Evolutionary conservation across 2,113 vertebrate species (phyloP), one percentile per base, ranked within the genome.

Genomic region (Vulpes lagopus): DNA sequence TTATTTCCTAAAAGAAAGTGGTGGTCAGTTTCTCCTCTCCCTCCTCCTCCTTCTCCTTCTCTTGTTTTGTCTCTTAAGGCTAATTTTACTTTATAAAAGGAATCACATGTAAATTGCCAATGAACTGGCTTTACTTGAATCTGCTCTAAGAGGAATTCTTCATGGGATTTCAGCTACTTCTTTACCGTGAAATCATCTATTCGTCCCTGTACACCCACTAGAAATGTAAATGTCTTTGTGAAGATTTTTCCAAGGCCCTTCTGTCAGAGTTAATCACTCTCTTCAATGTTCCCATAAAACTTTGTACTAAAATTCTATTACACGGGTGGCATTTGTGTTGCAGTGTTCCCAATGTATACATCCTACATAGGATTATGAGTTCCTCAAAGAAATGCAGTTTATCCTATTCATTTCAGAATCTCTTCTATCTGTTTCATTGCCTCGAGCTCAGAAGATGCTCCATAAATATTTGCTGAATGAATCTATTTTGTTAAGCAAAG

Each of bases 381-480:
- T 91, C 5, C 27, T 97, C 23, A 82, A 67, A 93, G 20, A 83
- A 79, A 83, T 12, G 20, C 32, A 79, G 7, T 60, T 88, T 94
- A 43, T 96, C 19, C 57, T 79, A 90, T 49, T 60, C 35, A 81
- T 92, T 87, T 79, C 38, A 55, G 65, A 65, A 57, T 80, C 30
- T 67, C 12, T 43, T 76, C 4, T 89, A 79, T 67, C 19, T 90
- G 7, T 81, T 92, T 94, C 74, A 81, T 78, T 82, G 80, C 85
- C 60, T 83, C 32, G 32, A 93, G 69, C 85, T 93, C 74, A 73
- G 81, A 78, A 87, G n/a, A 20, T 79, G 32, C 43, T 94, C 35
- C 80, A 87, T 65, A 90, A 97, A 86, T 96, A 92, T 94, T 81
- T 94, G 86, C 80, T 82, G 55, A 96, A 59, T 87, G 43, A 87